These are phyloP conservation scores for Prorops nasuta DNA, from an alignment of 1,140 invertebrate species.

Conservation along the genomic window DNA sequence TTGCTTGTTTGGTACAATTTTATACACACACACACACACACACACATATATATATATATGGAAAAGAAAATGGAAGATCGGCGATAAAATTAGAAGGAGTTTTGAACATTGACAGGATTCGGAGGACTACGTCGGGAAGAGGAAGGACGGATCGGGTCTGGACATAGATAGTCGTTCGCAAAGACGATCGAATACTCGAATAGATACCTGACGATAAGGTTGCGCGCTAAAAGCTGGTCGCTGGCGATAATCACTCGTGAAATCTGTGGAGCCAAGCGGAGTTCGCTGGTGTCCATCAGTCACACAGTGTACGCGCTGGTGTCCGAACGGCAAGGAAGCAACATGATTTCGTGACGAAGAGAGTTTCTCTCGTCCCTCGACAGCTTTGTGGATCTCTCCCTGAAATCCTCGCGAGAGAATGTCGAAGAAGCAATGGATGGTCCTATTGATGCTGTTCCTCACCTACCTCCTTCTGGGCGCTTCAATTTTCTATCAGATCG, in stretches of 20 bases:
- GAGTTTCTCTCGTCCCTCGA: neutral
- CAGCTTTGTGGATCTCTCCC: neutral
- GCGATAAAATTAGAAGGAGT: too few species aligned
- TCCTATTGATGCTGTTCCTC: conserved; percentile 72
- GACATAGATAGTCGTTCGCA: neutral
- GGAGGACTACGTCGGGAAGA: neutral
- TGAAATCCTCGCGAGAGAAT: too few species aligned
- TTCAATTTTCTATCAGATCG: conserved; percentile 75
- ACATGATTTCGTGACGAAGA: conserved; percentile 42
- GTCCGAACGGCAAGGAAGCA: neutral
- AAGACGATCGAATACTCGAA: neutral
- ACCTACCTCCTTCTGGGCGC: conserved; percentile 75
- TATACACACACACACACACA: too few species aligned
- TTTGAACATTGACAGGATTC: neutral
- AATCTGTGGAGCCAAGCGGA: neutral
- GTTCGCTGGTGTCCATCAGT: neutral
- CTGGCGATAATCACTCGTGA: neutral
- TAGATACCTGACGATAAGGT: neutral
- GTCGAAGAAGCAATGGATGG: conserved; percentile 79
- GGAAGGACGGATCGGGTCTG: neutral
- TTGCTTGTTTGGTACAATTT: too few species aligned
- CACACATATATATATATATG: too few species aligned
- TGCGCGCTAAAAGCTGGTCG: neutral
- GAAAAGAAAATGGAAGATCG: too few species aligned
- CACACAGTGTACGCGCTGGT: neutral